Percentiles rank a stretch among this genome's conserved stretches.
Conservation (phyloP, 2,113 vertebrate species). For the Dipodomys ordii region DNA sequence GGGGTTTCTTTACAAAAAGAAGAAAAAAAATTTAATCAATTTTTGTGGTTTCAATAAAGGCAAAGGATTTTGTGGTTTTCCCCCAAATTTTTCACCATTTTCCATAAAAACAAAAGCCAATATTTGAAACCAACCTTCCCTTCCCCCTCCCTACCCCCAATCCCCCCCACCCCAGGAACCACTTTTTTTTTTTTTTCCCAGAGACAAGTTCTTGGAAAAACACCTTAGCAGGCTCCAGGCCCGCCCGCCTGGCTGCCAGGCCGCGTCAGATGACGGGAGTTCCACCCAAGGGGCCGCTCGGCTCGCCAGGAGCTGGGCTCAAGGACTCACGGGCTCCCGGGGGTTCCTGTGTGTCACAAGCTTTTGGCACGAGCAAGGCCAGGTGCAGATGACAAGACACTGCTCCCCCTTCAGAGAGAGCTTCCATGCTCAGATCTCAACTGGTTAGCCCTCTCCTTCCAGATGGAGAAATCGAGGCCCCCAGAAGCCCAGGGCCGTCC, state of each 20-base stretch:
- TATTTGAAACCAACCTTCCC: conserved; percentile 30
- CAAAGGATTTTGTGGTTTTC: conserved; percentile 77
- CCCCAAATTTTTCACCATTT: conserved; percentile 76
- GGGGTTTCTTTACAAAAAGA: conserved; percentile 29
- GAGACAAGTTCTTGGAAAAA: conserved; percentile 40
- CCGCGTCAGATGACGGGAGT: background rate
- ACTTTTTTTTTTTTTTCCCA: background rate
- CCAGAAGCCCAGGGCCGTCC: no score
- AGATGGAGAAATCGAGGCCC: background rate
- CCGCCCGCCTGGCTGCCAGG: background rate
- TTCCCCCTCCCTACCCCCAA: background rate
- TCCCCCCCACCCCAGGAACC: background rate
- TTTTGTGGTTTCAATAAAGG: conserved; percentile 80
- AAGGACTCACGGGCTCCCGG: background rate
- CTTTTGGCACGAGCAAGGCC: no score
- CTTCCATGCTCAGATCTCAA: no score
- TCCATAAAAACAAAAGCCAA: conserved; percentile 76
- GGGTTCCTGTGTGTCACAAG: no score
- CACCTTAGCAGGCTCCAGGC: background rate
- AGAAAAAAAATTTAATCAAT: conserved; percentile 53
- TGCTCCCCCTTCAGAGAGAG: background rate
- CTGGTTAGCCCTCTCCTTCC: background rate
- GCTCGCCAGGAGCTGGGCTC: background rate
- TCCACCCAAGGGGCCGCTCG: background rate
- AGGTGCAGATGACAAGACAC: no score